A percentile compares a stretch with the other conserved stretches of the same genome.
Conservation (phyloP, 2,888 invertebrate genomes). For the Suillia variegata region DNA sequence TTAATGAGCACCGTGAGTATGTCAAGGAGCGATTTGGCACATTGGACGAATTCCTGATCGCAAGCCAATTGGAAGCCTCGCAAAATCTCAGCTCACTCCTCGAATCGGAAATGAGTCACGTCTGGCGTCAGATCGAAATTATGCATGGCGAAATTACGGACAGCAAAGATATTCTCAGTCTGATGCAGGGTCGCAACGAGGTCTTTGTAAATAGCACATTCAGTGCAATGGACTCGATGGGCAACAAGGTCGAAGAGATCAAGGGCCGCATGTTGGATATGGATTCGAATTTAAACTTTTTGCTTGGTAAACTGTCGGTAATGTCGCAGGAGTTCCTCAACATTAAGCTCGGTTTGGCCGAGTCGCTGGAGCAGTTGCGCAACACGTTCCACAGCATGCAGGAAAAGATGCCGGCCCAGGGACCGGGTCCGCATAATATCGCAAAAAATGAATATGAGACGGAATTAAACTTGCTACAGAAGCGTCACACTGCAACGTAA, state of each 20-base stretch:
- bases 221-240: constrained; percentile 77
- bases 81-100: constrained; percentile 77
- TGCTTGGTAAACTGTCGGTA: constrained; percentile 77
- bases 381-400: constrained; percentile 70
- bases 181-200: constrained; percentile 76
- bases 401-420: constrained; percentile 60
- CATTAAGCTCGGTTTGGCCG: constrained; percentile 76
- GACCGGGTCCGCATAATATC: constrained; percentile 69
- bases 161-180: constrained; percentile 75
- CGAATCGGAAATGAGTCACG: constrained; percentile 81
- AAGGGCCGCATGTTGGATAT: constrained; percentile 78
- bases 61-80: constrained; percentile 73
- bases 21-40: constrained; percentile 72
- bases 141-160: constrained; percentile 84
- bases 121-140: constrained; percentile 88
- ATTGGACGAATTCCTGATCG: constrained; percentile 72
- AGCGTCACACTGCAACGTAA: constrained; percentile 41
- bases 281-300: constrained; percentile 80
- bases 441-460: constrained; percentile 54
- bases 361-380: constrained; percentile 74
- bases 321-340: constrained; percentile 85
- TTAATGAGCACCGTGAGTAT: constrained; percentile 69
- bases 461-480: constrained; percentile 53
- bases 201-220: constrained; percentile 80
- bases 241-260: constrained; percentile 78